Percentiles rank a stretch among this genome's conserved stretches.
These are phyloP conservation scores for Drosophila tristis DNA, from an alignment of 1,140 invertebrate species.

Conservation along the genomic window DNA sequence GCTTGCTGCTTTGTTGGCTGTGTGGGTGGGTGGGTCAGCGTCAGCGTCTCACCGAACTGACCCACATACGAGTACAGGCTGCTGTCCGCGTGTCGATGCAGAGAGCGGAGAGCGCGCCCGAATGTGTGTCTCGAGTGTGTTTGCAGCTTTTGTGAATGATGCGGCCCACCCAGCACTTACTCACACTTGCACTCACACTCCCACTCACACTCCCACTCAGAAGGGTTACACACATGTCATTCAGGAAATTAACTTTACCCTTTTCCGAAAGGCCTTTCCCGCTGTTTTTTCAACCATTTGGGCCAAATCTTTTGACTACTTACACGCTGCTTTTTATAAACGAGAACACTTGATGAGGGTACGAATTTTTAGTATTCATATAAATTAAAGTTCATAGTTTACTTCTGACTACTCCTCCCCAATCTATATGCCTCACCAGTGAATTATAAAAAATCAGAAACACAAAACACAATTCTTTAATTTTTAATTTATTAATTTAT, in stretches of 20 bases:
- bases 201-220: slow-evolving; percentile 12
- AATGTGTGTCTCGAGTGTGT: slow-evolving; percentile 11
- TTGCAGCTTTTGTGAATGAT: slow-evolving; percentile 74
- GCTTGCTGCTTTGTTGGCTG: slow-evolving; percentile 1
- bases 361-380: no score
- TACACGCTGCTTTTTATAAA: not conserved
- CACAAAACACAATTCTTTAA: no score
- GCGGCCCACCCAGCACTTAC: slow-evolving; percentile 37
- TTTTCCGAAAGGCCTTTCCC: not conserved
- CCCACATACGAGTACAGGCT: slow-evolving; percentile 52
- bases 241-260: slow-evolving; percentile 59
- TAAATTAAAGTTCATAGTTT: no score
- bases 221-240: slow-evolving; percentile 38
- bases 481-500: no score
- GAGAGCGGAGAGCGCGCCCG: slow-evolving; percentile 7
- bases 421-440: no score
- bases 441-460: no score
- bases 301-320: slow-evolving; percentile 15
- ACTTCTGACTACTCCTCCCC: no score
- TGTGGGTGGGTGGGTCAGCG: slow-evolving; percentile 17
- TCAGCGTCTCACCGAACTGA: slow-evolving; percentile 47
- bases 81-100: slow-evolving; percentile 33
- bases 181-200: slow-evolving; percentile 14
- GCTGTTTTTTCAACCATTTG: not conserved
- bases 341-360: no score